Evolutionary conservation across 53 echinoderm and acorn worm species (phyloP).

Genomic region (Hippasteria phrygiana): DNA sequence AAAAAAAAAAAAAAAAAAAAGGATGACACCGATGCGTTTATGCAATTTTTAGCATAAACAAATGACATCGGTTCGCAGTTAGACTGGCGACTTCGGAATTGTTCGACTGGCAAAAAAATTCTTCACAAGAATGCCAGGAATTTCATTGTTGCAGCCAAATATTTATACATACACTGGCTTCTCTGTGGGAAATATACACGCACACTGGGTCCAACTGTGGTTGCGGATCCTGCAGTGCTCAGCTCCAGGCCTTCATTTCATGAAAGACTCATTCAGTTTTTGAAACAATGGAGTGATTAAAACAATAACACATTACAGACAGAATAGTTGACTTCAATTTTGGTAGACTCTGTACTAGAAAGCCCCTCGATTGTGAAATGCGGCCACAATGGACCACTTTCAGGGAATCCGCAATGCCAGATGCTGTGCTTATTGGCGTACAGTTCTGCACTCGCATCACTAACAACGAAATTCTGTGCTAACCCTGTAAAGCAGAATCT

Average conservation of each 20-base stretch:
- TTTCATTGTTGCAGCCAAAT: conserved; percentile 10
- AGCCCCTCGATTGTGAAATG: too few species aligned
- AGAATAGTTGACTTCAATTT: too few species aligned
- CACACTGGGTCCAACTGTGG: neutral
- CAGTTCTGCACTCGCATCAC: too few species aligned
- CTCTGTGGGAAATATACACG: neutral
- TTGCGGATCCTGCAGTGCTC: neutral
- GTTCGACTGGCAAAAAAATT: conserved; percentile 31
- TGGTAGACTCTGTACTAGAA: too few species aligned
- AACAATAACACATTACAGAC: too few species aligned
- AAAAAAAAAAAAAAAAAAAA: too few species aligned
- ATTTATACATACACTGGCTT: conserved; percentile 50
- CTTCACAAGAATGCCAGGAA: conserved; percentile 56
- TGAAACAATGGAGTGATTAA: neutral
- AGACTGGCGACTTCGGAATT: conserved; percentile 24
- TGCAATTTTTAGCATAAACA: neutral
- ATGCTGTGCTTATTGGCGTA: too few species aligned
- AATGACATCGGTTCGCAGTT: neutral
- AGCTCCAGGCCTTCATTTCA: conserved; percentile 16
- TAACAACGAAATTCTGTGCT: too few species aligned
- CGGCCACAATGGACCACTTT: too few species aligned
- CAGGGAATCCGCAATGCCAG: too few species aligned
- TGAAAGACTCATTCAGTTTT: conserved; percentile 21
- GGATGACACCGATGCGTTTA: too few species aligned
- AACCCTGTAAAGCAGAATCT: too few species aligned